Evolutionary conservation across 2,888 invertebrate species (phyloP), one percentile per base, ranked within the genome.

Genomic region (Volucella bombylans): DNA sequence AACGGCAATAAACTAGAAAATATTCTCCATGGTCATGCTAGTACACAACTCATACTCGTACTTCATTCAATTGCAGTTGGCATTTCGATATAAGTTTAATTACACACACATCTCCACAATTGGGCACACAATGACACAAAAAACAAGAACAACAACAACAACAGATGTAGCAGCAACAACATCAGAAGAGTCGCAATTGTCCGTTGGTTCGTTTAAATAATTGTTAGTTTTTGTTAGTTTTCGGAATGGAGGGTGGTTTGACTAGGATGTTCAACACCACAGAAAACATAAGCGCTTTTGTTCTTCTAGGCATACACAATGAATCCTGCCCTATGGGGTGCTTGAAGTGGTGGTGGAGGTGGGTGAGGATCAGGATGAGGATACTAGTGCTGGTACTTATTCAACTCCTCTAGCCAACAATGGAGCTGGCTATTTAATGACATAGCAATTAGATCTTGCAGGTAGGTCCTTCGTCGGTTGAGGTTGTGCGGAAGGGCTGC

Each of bases 361-460:
- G 31, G 6, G 2, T 31, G 6, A 31, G 6, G 31, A 31, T 31
- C 4, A 6, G 31, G 6, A 31, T 1, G 31, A 31, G 31, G 31
- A 31, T 31, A 31, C 31, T 31, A 31, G 31, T 31, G 4, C 31
- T 31, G 31, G 31, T 31, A 31, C 31, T 31, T 31, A 31, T 31
- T 31, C 31, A 31, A 31, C 31, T 31, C 31, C 31, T 31, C 65
- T 15, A 59, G 45, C 68, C 76, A 81, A 81, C 81, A 85, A 85
- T 81, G 68, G 72, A 76, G 47, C 31, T 31, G 72, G 55, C 85
- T 76, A 62, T 80, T 85, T 81, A 85, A 81, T 81, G 85, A 59
- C 85, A 68, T 71, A 71, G 81, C 81, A 85, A 81, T 85, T 81
- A 85, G 85, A 77, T 62, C 55, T 76, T 80, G 65, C 83, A 85